Evolutionary conservation across 2,113 vertebrate genomes (phyloP), one percentile per base, ranked within the genome.

Genomic region (Myotis lucifugus): DNA sequence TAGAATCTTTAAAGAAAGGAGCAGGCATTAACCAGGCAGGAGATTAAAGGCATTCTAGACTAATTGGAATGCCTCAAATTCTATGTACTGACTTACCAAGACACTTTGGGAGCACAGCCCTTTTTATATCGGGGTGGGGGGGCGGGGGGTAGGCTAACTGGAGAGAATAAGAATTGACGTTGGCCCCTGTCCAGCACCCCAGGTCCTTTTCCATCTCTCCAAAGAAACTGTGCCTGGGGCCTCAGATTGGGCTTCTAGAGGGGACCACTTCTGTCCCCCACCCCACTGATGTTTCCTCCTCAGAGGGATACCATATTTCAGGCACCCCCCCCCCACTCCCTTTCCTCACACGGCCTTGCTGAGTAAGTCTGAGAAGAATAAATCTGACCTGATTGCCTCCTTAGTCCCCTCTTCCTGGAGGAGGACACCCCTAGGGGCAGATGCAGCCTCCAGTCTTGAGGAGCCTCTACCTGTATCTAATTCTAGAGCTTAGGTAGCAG

Each of bases 271-370:
- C 82, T 18, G 64, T 11, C 7, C 21, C 15, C 7, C 0, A 3
- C 6, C 37, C 8, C 3, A 4, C 9, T 9, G 14, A 25, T 0
- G 8, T 40, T 66, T 76, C 66, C 27, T 19, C 32, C 27, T 4
- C 0, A 8, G 37, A 7, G 2, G 21, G 21, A 9, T 2, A 6
- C 10, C 23, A 37, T 6, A 9, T 6, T 3, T 21, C 29, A 27
- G 17, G 69, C 52, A 37, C 27, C 29, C 6, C 56, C 23, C 10
- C 21, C 7, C 18, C 19, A 59, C 56, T 25, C 8, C 56, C 4
- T 91, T 79, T 72, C 34, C 67, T 91, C 48, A 56, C 3, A 46
- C 18, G 18, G 52, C 54, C 59, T 42, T 37, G n/a, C n/a, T 29
- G 2, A 29, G 54, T 2, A 72, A 21, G 12, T n/a, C 59, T 42